A percentile compares a stretch with the other conserved stretches of the same genome.
These are phyloP conservation scores for Brachymystax lenok DNA, from an alignment of 2,797 vertebrate species.

Conservation along the genomic window DNA sequence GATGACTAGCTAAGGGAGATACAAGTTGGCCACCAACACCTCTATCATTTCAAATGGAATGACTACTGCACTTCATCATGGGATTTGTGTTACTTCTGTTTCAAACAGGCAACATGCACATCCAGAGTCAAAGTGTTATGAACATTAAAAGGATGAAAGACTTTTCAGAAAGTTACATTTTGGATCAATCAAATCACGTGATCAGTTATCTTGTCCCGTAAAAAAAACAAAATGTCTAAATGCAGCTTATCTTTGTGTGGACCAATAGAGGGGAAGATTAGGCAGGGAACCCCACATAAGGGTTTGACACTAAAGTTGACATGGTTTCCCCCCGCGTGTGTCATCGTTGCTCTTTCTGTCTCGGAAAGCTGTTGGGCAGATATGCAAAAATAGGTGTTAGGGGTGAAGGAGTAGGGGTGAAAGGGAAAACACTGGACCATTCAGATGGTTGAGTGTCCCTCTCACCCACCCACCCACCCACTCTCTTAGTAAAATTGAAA, in stretches of 20 bases:
- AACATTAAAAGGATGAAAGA: neutral
- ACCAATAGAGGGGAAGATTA: neutral
- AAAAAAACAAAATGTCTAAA: neutral
- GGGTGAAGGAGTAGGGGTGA: constrained; percentile 1
- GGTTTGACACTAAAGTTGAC: neutral
- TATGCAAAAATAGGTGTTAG: constrained; percentile 8
- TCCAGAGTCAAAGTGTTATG: neutral
- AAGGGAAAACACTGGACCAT: constrained; percentile 45
- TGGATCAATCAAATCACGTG: too few relatives aligned
- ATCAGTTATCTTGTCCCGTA: too few relatives aligned
- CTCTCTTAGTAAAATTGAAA: neutral
- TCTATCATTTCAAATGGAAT: neutral
- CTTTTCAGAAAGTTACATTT: neutral
- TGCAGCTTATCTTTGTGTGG: neutral
- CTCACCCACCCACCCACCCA: constrained; percentile 16
- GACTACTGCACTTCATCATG: neutral
- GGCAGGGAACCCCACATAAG: neutral
- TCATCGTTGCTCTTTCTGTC: neutral
- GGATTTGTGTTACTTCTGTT: neutral
- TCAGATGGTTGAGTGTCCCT: constrained; percentile 26
- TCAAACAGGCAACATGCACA: neutral
- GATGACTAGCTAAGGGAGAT: neutral
- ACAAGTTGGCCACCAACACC: neutral
- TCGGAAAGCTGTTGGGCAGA: neutral
- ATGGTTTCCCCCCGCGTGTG: constrained; percentile 1